Conservation (phyloP, 2,113 vertebrate genomes). For the Notarius lentiginosus region DNA sequence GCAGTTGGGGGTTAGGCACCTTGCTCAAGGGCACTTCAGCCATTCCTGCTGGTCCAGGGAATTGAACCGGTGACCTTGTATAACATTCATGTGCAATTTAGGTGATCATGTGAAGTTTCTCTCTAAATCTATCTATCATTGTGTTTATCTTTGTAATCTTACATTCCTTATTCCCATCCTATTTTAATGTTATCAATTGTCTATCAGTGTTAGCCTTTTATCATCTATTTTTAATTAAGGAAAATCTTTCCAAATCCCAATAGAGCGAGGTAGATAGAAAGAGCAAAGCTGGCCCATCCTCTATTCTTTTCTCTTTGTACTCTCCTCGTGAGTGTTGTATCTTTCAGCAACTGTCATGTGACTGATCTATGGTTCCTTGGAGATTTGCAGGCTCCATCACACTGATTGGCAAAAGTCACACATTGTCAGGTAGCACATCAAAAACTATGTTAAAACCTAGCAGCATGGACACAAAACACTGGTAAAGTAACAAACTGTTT, state of each 20-base stretch:
- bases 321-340: constrained; percentile 1
- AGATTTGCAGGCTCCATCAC: constrained; percentile 24
- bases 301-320: not conserved
- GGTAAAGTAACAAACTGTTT: not conserved
- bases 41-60: no score
- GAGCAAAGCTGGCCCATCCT: not conserved
- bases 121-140: not conserved
- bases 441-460: not conserved
- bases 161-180: not conserved
- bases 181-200: not conserved
- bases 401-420: not conserved
- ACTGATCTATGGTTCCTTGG: constrained; percentile 32
- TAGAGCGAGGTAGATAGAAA: not conserved
- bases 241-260: not conserved
- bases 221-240: not conserved
- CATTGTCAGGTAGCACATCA: not conserved
- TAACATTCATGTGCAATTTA: not conserved
- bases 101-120: not conserved
- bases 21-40: no score
- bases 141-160: constrained; percentile 1
- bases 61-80: no score
- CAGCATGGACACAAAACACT: not conserved
- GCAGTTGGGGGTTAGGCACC: no score
- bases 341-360: constrained; percentile 33
- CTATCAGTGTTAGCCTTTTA: not conserved